Evolutionary conservation across 1,140 invertebrate species (phyloP).

Genomic region (Drosophila subobscura): DNA sequence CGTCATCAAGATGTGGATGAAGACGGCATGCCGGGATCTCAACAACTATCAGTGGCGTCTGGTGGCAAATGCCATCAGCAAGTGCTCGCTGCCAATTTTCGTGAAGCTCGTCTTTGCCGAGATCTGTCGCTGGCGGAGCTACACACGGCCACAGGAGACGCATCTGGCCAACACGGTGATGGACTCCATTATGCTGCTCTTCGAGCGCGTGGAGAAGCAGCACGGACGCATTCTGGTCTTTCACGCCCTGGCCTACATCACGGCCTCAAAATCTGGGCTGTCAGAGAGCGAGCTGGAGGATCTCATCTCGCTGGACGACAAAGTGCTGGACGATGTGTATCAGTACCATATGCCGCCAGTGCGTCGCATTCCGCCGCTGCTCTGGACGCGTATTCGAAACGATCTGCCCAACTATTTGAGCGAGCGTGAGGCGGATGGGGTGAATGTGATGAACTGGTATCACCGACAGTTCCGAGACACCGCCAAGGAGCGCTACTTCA

Average conservation of each 20-base stretch:
- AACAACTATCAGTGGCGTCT: conserved; percentile 97
- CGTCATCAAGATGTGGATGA: conserved; percentile 97
- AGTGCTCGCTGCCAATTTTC: conserved; percentile 98
- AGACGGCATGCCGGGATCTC: conserved; percentile 93
- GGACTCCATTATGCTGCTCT: conserved; percentile 98
- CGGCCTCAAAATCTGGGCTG: conserved; percentile 95
- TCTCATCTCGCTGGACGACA: conserved; percentile 96
- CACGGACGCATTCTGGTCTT: conserved; percentile 96
- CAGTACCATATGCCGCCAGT: conserved; percentile 99
- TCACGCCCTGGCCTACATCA: conserved; percentile 97
- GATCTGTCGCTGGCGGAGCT: conserved; percentile 98
- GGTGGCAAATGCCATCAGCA: conserved; percentile 95
- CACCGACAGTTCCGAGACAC: conserved; percentile 97
- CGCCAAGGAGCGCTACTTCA: conserved; percentile 97
- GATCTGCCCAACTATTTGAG: conserved; percentile 98
- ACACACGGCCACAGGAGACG: conserved; percentile 96
- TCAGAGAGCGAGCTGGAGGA: conserved; percentile 97
- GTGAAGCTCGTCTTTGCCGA: conserved; percentile 98
- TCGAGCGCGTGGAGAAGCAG: conserved; percentile 97
- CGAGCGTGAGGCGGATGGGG: conserved; percentile 97
- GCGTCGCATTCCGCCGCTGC: conserved; percentile 94
- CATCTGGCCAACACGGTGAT: conserved; percentile 96
- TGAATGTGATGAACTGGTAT: conserved; percentile 99
- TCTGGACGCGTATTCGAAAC: conserved; percentile 97
- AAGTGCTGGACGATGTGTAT: conserved; percentile 98